Evolutionary conservation across 1,140 invertebrate genomes (phyloP).

Genomic region (Telenomus remus): DNA sequence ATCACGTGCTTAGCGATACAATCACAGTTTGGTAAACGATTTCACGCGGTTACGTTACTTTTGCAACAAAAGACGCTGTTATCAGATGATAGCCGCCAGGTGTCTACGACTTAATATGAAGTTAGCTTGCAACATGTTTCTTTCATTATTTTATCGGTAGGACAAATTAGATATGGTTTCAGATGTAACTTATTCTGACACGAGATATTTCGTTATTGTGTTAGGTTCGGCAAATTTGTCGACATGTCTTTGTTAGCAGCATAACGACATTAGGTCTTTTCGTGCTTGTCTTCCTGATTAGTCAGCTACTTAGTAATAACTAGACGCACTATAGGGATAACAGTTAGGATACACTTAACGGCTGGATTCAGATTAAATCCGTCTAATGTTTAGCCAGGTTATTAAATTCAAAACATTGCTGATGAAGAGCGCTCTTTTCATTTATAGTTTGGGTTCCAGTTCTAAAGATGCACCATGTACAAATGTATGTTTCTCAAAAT

Average conservation of each 20-base stretch:
- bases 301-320: conserved; percentile 38
- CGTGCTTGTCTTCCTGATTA: conserved; percentile 36
- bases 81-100: conserved; percentile 33
- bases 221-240: not conserved
- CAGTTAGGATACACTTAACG: conserved; percentile 41
- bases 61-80: conserved; percentile 40
- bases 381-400: conserved; percentile 30
- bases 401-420: conserved; percentile 28
- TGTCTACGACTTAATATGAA: conserved; percentile 51
- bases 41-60: conserved; percentile 44
- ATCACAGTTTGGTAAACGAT: conserved; percentile 44
- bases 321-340: conserved; percentile 32
- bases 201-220: no score
- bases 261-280: conserved; percentile 24
- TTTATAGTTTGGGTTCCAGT: not conserved
- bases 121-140: not conserved
- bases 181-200: no score
- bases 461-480: no score
- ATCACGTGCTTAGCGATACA: conserved; percentile 42
- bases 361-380: conserved; percentile 46
- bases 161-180: no score
- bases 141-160: not conserved
- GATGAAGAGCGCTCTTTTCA: conserved; percentile 36
- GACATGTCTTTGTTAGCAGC: conserved; percentile 26
- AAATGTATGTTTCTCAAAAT: no score